These are phyloP conservation scores for Pomatorhinus ruficollis DNA, from an alignment of 2,113 vertebrate genomes.

Conservation along the genomic window DNA sequence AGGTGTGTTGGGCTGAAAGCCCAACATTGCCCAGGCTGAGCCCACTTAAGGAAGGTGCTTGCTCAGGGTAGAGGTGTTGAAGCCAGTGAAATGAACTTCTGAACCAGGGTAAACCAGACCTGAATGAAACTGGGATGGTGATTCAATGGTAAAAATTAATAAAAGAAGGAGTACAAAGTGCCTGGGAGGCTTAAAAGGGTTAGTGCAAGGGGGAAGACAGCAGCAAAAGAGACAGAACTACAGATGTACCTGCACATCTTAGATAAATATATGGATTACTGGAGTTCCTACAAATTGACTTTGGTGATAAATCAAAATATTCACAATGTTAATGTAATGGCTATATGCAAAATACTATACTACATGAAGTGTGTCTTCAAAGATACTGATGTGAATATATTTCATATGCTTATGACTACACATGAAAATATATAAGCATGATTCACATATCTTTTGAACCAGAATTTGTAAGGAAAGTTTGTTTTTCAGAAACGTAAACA, in stretches of 20 bases:
- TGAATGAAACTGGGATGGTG: background rate
- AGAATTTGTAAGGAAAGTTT: background rate
- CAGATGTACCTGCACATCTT: fast-evolving
- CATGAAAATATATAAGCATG: background rate
- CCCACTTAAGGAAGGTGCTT: background rate
- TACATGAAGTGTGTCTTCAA: background rate
- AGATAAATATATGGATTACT: background rate
- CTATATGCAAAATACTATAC: background rate
- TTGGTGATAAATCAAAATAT: background rate
- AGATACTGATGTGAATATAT: background rate
- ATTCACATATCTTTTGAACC: background rate
- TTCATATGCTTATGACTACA: background rate
- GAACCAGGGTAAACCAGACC: background rate
- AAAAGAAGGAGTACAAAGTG: background rate
- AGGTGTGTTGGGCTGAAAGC: too few species aligned
- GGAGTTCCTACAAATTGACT: background rate
- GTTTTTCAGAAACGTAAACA: background rate
- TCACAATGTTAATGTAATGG: background rate
- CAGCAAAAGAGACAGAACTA: background rate
- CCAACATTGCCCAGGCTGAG: fast-evolving
- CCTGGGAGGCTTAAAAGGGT: background rate
- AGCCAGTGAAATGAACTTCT: background rate
- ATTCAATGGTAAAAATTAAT: background rate
- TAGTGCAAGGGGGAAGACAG: background rate
- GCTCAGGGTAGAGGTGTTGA: too few species aligned